These are phyloP conservation scores for Polydesmus complanatus DNA, from an alignment of 2,888 invertebrate species.

Conservation along the genomic window DNA sequence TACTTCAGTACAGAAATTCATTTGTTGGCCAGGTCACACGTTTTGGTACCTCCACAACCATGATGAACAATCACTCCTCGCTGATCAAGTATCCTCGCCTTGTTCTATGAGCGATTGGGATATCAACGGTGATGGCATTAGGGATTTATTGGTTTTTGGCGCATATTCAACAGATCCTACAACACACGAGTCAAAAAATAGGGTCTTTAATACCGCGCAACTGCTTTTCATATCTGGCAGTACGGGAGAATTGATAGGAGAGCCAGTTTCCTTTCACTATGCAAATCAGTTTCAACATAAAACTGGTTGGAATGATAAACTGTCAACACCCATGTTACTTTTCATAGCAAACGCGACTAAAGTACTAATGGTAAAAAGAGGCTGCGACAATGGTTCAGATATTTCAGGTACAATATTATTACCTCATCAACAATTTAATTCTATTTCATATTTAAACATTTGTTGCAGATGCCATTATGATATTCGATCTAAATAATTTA, in stretches of 20 bases:
- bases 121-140: slow-evolving; percentile 3
- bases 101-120: slow-evolving; percentile 2
- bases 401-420: not conserved
- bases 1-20: not conserved
- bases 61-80: not conserved
- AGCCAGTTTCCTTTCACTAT: not conserved
- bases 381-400: not conserved
- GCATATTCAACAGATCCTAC: not conserved
- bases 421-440: too few species aligned
- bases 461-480: not conserved
- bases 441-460: too few species aligned
- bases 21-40: not conserved
- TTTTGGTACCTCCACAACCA: slow-evolving; percentile 11
- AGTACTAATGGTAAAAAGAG: not conserved
- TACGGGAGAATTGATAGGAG: slow-evolving; percentile 6
- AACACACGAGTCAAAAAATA: too few species aligned
- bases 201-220: not conserved
- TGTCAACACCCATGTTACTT: not conserved
- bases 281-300: not conserved
- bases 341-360: not conserved
- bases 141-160: not conserved
- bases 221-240: slow-evolving; percentile 7
- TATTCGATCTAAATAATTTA: not conserved
- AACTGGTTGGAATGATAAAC: not conserved
- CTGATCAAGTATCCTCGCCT: not conserved